Base-by-base conservation (phyloP, 2,797 vertebrate species). In the Sebastes taczanowskii region DNA sequence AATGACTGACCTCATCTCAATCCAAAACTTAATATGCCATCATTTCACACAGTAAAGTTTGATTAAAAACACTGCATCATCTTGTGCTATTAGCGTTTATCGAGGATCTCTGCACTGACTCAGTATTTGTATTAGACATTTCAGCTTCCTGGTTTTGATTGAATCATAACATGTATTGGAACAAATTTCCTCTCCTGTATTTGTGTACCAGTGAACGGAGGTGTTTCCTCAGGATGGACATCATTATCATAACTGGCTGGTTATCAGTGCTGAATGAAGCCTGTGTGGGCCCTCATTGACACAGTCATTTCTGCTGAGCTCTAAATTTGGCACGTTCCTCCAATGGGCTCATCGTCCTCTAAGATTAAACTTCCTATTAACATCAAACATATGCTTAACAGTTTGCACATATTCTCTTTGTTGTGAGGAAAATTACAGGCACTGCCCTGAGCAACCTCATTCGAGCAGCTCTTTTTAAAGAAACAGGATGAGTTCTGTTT, bases 321-420 rank as follows among this genome's bases (percentile, higher is more conserved):
- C 55, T 4, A 27, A 34, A 65, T 74, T 85, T 61, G 60, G 27
- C n/a, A 74, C 68, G 81, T 86, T 78, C 49, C 58, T 66, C 87
- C 84, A 81, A 74, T 86, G 52, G 13, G 70, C 62, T 77, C 22
- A n/a, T 49, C 7, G 20, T 42, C 30, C 38, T 74, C 55, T 49
- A 49, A 80, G 68, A 60, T 77, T 77, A 63, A 83, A 78, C 77
- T 75, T 83, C 71, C 63, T 42, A 71, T 80, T 78, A 81, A 73
- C 63, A 83, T 86, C 72, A 85, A 89, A 81, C 75, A 84, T 85
- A 75, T 81, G 68, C 81, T 79, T 73, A 58, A 56, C 59, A 63
- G 52, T 72, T 82, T 59, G 55, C 30, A 67, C 27, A 75, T 32
- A 58, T 78, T 86, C 58, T 75, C 69, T 81, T 71, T 75, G 52